A percentile compares a stretch with the other conserved stretches of the same genome.
phyloP scores from a whole-genome alignment of 2,797 vertebrate species.

The Adrianichthys oophorus region DNA sequence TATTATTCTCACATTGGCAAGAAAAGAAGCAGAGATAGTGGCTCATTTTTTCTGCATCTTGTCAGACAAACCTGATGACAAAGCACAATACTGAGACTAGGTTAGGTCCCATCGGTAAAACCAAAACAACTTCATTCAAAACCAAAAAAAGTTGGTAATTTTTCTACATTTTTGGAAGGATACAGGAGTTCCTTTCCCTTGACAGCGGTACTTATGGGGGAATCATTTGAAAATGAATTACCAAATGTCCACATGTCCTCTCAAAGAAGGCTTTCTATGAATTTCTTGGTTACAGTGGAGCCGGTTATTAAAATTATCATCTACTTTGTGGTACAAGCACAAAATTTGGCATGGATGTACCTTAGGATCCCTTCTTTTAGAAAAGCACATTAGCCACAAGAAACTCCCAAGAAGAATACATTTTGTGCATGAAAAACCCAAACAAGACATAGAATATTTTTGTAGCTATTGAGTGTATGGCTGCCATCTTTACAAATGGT shows the following conservation, averaged over 20 bases:
- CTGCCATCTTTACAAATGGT: no score
- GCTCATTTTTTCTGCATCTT: constrained; percentile 43
- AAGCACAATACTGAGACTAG: constrained; percentile 60
- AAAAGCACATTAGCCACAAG: no score
- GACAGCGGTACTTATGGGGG: constrained; percentile 6
- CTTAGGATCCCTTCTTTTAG: no score
- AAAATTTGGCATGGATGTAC: no score
- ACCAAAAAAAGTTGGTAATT: constrained; percentile 37
- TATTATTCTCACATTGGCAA: constrained; percentile 64
- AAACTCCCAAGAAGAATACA: no score
- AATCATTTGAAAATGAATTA: constrained; percentile 6
- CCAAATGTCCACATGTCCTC: not conserved
- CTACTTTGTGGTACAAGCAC: no score
- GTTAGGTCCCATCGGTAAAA: constrained; percentile 55
- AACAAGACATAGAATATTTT: no score
- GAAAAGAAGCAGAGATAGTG: constrained; percentile 35
- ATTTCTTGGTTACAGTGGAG: no score
- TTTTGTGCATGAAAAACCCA: no score
- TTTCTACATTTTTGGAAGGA: constrained; percentile 47
- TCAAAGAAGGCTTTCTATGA: no score
- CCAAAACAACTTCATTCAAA: constrained; percentile 52
- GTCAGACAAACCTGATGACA: constrained; percentile 74
- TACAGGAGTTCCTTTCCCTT: constrained; percentile 33
- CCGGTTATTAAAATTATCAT: no score
- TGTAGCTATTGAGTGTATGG: no score